Conservation (phyloP, 2,113 vertebrate species). For the Panthera leo region DNA sequence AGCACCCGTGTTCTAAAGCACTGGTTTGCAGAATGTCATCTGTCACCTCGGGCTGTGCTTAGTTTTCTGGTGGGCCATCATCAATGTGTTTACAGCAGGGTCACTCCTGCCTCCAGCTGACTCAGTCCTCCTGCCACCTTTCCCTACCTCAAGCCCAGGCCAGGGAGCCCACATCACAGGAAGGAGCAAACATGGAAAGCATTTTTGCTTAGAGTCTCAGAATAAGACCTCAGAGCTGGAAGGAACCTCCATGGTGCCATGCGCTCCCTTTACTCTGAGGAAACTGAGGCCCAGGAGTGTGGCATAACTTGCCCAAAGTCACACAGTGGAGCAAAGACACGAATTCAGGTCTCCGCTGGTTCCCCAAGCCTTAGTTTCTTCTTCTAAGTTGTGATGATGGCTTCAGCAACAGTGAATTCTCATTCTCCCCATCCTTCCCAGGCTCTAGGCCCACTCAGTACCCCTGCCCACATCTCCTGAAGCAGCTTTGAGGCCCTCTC, state of each 20-base stretch:
- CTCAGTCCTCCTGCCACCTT: not conserved
- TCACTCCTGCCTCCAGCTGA: no score
- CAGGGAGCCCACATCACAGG: not conserved
- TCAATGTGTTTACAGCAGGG: not conserved
- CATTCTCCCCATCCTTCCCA: not conserved
- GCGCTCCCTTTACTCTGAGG: not conserved
- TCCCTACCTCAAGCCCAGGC: not conserved
- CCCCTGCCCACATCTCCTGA: not conserved
- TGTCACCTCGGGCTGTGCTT: not conserved
- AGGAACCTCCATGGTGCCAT: not conserved
- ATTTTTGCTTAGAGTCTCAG: not conserved
- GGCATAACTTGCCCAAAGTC: not conserved
- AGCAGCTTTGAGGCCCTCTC: not conserved
- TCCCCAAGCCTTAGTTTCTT: not conserved
- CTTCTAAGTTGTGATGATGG: not conserved
- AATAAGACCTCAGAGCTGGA: not conserved
- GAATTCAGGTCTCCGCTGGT: not conserved
- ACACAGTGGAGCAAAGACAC: not conserved
- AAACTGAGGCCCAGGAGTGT: not conserved
- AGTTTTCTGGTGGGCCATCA: not conserved
- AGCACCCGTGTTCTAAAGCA: not conserved
- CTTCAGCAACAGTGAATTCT: not conserved
- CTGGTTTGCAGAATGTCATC: not conserved
- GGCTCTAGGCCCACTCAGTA: not conserved
- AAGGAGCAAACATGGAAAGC: not conserved